These are phyloP conservation scores for Drosophila prostipennis DNA, from an alignment of 2,888 invertebrate genomes.

Conservation along the genomic window DNA sequence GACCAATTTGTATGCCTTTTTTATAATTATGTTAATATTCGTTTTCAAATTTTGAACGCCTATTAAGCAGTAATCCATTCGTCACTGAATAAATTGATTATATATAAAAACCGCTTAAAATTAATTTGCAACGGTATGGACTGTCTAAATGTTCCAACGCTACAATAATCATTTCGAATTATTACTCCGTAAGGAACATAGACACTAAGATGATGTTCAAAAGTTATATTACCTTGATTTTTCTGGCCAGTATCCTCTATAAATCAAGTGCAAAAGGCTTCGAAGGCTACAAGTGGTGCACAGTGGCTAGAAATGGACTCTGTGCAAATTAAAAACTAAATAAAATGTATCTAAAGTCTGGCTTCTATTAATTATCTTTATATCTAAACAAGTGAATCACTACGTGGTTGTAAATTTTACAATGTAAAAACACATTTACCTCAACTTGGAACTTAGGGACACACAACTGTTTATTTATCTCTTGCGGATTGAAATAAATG, in stretches of 20 bases:
- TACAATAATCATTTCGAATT: no score
- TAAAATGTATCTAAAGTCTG: neutral
- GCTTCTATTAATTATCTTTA: neutral
- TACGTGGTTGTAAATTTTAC: neutral
- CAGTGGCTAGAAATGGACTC: neutral
- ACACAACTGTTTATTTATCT: conserved; percentile 22
- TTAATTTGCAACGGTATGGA: neutral
- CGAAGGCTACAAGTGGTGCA: conserved; percentile 4
- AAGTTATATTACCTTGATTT: neutral
- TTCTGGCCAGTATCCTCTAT: neutral
- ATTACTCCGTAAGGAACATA: neutral
- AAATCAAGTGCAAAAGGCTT: neutral
- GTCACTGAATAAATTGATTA: neutral
- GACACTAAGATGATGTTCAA: neutral
- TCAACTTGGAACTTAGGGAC: neutral
- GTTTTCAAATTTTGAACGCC: no score
- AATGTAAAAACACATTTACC: neutral
- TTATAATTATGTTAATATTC: no score
- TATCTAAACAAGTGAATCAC: no score
- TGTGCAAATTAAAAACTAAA: neutral
- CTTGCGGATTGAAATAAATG: neutral
- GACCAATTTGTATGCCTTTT: no score
- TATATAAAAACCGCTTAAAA: neutral
- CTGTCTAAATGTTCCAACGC: neutral
- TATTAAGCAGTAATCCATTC: no score